Evolutionary conservation across 1,140 invertebrate genomes (phyloP), one percentile per base, ranked within the genome.

Genomic region (Trichonephila inaurata): DNA sequence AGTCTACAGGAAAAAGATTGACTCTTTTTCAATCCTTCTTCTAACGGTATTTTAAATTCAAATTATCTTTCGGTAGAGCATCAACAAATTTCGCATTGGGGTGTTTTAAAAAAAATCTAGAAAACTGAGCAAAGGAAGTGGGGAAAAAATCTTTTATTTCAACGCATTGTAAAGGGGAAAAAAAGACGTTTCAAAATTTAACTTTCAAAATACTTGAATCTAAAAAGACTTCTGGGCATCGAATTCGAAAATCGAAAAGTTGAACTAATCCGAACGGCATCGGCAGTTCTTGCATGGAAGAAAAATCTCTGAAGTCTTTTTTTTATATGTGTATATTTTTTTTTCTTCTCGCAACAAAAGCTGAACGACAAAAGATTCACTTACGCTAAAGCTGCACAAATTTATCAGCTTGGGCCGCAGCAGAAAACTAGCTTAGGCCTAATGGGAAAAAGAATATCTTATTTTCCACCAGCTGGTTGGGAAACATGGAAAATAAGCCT

Each of bases 121-220:
- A 51, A 51, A 51, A 24, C 81, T n/a, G 1, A 21, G 12, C 6
- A 40, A 28, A 77, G 28, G 28, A 40, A 21, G 12, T 4, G 16
- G 6, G 33, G 6, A 40, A 77, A 19, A 40, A 19, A 28, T 19
- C 28, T 85, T 85, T 60, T 85, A 85, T 85, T 85, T 85, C 83
- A 51, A 24, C 61, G 83, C 40, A 85, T 19, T 24, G 83, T 60
- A 28, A 18, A 24, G 60, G 1, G 10, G 10, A 51, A 51, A 51
- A 85, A 60, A 10, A 51, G 58, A 21, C 16, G 44, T n/a, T 85
- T 85, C 83, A 60, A 77, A 89, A 89, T 89, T 89, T 89, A 89
- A 89, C 88, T 89, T 89, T 89, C 44, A 89, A 89, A 89, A 89
- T 77, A 89, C 64, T 8, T n/a, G 86, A 88, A 58, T 40, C 44